phyloP scores from a whole-genome alignment of 2,888 invertebrate genomes.

The Fragum whitleyi region DNA sequence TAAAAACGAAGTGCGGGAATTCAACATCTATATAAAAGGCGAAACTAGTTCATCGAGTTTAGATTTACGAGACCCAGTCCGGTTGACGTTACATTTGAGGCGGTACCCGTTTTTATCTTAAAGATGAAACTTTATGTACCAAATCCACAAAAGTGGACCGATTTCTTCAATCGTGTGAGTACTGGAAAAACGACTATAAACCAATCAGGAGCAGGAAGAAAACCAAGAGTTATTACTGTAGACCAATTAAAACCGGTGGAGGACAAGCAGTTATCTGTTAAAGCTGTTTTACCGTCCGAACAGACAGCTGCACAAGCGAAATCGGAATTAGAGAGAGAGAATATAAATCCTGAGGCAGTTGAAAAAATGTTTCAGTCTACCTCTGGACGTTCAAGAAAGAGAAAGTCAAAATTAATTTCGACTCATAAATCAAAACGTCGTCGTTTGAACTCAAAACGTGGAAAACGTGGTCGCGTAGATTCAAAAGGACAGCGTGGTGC shows the following conservation, averaged over 20 bases:
- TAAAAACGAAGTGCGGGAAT: conserved; percentile 31
- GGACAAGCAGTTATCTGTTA: conserved; percentile 24
- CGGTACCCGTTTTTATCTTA: conserved; percentile 28
- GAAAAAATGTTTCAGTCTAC: conserved; percentile 30
- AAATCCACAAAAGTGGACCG: conserved; percentile 47
- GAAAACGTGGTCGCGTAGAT: background rate
- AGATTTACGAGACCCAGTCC: conserved; percentile 36
- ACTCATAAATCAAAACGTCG: conserved; percentile 11
- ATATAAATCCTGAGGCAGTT: conserved; percentile 30
- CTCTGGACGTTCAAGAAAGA: conserved; percentile 14
- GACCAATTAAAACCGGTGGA: conserved; percentile 10
- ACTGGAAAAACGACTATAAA: conserved; percentile 32
- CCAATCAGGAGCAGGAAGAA: conserved; percentile 35
- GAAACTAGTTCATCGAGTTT: conserved; percentile 6
- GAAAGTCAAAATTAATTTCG: conserved; percentile 13
- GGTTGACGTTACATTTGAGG: conserved; percentile 50
- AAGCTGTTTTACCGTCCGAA: conserved; percentile 38
- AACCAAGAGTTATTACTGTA: conserved; percentile 26
- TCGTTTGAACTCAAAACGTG: background rate
- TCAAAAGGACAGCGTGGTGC: conserved; percentile 10
- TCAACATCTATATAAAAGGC: conserved; percentile 51
- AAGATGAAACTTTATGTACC: conserved; percentile 53
- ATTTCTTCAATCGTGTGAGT: conserved; percentile 33
- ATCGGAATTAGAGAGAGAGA: conserved; percentile 31
- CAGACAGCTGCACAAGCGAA: conserved; percentile 39